These are phyloP conservation scores for Patella pellucida DNA, from an alignment of 2,888 invertebrate species.

Conservation along the genomic window DNA sequence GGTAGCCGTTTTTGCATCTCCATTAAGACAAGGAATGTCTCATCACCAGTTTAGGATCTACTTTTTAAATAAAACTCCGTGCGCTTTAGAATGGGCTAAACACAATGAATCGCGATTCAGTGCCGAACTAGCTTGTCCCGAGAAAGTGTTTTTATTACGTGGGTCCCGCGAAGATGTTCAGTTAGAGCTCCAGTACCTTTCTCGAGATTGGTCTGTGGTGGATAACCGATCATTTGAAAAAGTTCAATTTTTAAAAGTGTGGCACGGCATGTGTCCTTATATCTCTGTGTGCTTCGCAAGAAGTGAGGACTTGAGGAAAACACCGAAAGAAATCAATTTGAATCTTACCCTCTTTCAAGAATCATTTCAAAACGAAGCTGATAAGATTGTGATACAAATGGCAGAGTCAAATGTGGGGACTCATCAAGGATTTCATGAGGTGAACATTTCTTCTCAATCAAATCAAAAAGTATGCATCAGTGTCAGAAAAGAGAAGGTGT, in stretches of 20 bases:
- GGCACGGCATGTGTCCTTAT: conserved; percentile 54
- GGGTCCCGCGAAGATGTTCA: conserved; percentile 35
- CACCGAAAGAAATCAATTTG: conserved; percentile 41
- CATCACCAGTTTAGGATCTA: conserved; percentile 51
- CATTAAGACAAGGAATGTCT: conserved; percentile 35
- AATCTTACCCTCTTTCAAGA: conserved; percentile 45
- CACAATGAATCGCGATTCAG: conserved; percentile 52
- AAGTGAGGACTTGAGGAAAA: background rate
- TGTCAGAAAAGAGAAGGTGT: background rate
- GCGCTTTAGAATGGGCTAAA: conserved; percentile 55
- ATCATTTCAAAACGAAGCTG: conserved; percentile 36
- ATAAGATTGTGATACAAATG: conserved; percentile 45
- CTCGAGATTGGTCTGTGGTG: conserved; percentile 45
- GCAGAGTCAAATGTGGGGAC: conserved; percentile 26
- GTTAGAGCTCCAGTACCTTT: conserved; percentile 39
- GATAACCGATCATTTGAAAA: conserved; percentile 33
- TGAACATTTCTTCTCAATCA: background rate
- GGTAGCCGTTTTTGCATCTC: conserved; percentile 48
- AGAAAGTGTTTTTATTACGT: conserved; percentile 48
- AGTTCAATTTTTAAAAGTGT: conserved; percentile 44
- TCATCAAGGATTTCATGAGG: background rate
- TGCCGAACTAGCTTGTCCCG: conserved; percentile 46
- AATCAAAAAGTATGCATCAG: conserved; percentile 4
- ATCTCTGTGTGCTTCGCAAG: conserved; percentile 44
- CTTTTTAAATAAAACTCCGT: conserved; percentile 55